phyloP scores from a whole-genome alignment of 2,113 vertebrate genomes.

The Amia ocellicauda region DNA sequence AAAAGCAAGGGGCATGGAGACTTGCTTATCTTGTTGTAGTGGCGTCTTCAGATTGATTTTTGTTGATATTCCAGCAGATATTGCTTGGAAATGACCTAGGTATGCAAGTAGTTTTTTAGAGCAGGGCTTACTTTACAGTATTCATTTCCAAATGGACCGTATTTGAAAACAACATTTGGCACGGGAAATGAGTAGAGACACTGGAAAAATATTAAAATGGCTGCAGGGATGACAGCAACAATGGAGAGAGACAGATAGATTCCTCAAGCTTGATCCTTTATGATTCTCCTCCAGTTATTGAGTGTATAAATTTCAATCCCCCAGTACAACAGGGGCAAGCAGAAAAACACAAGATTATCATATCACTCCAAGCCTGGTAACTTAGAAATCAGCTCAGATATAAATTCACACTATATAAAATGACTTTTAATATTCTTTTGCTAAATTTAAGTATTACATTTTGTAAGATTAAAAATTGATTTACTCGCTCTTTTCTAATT shows the following conservation, averaged over 20 bases:
- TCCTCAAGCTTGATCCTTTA: slow-evolving; percentile 67
- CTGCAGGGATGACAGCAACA: slow-evolving; percentile 75
- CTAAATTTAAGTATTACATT: slow-evolving; percentile 69
- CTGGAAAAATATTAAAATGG: slow-evolving; percentile 75
- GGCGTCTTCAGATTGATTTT: slow-evolving; percentile 7
- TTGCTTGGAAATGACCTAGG: neutral
- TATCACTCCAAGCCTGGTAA: slow-evolving; percentile 63
- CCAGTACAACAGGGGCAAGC: slow-evolving; percentile 49
- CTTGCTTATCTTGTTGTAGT: neutral
- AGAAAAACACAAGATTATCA: slow-evolving; percentile 63
- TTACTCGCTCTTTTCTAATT: slow-evolving; percentile 57
- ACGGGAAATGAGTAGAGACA: slow-evolving; percentile 68
- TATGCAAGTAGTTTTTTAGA: slow-evolving; percentile 33
- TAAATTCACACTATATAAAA: slow-evolving; percentile 65
- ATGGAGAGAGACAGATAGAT: slow-evolving; percentile 68
- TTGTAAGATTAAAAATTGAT: slow-evolving; percentile 69
- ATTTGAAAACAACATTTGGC: slow-evolving; percentile 74
- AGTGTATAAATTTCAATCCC: slow-evolving; percentile 74
- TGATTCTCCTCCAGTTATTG: slow-evolving; percentile 70
- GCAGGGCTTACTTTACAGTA: slow-evolving; percentile 26
- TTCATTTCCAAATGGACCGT: slow-evolving; percentile 57
- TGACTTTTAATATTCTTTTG: slow-evolving; percentile 73
- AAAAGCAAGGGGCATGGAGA: neutral
- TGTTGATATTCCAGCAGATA: neutral
- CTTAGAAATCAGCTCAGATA: slow-evolving; percentile 58